Evolutionary conservation across 2,797 vertebrate genomes (phyloP), one percentile per base, ranked within the genome.

Genomic region (Anolis apletophallus): DNA sequence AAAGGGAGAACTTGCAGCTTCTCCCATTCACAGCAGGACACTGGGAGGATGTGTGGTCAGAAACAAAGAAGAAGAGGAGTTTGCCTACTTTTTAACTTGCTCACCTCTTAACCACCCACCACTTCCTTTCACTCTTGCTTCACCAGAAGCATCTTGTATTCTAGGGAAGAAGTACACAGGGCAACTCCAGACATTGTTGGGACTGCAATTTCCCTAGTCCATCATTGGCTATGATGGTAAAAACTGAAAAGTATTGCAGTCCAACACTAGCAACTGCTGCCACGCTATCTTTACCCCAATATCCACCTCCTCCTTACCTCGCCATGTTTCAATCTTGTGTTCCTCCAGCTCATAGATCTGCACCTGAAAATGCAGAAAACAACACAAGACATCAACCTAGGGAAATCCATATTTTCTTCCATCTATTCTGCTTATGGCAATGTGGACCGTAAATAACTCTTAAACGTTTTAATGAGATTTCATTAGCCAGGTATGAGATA

Each of bases 241-340:
- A 59, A 21, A 19, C 3, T 57, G 57, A 21, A 59, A 64, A 19
- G 17, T 17, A 19, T 21, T 21, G 17, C 17, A 21, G 61, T 16
- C 23, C 11, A 64, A 64, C 61, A 64, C 61, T 12, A 64, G 26
- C 9, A 64, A 64, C 26, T 64, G 61, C 19, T 73, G 21, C 71
- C 40, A 23, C 6, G 6, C 26, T 34, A 14, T 46, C 26, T 68
- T 29, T 10, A 10, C 36, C 69, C 68, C 54, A 79, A 1, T 32
- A 36, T 19, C 61, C 29, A 40, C 52, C 85, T 0, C 29, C 55
- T 32, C 19, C 95, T 94, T 93, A 99, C 99, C 99, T 98, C 99
- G 97, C 98, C 99, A 99, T 0, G 99, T 99, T 95, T 99, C 99
- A 81, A 99, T 99, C 96, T 99, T 99, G 95, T 99, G 99, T 81